Conservation (phyloP, 30 jellyfish, hydroid and myxozoan species). For the Chrysaora quinquecirrha region DNA sequence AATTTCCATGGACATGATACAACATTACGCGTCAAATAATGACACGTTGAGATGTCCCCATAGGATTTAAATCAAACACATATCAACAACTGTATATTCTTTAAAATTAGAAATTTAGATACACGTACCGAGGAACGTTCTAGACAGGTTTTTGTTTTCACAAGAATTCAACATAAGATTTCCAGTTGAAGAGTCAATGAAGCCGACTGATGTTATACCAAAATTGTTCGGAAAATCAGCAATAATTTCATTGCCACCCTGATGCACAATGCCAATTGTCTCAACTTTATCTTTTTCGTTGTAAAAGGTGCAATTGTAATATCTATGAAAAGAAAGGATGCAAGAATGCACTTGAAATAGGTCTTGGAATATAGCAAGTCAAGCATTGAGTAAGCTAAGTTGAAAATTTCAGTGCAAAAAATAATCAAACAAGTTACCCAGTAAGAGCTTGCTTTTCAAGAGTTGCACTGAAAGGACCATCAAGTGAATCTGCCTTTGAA, state of each 20-base stretch:
- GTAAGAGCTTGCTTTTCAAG: conserved; percentile 49
- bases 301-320: conserved; percentile 39
- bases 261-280: conserved; percentile 41
- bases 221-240: conserved; percentile 41
- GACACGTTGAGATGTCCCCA: too few relatives aligned
- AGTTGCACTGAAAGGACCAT: conserved; percentile 53
- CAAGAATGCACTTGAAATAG: too few relatives aligned
- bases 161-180: conserved; percentile 48
- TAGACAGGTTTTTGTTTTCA: conserved; percentile 26
- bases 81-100: too few relatives aligned
- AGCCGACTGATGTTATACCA: conserved; percentile 40
- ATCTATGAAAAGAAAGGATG: background rate
- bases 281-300: conserved; percentile 15
- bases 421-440: conserved; percentile 28
- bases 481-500: conserved; percentile 6
- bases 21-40: too few relatives aligned
- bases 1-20: too few relatives aligned
- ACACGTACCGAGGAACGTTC: conserved; percentile 38
- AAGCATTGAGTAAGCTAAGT: too few relatives aligned
- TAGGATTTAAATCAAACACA: too few relatives aligned
- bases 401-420: too few relatives aligned
- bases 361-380: too few relatives aligned
- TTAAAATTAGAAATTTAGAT: too few relatives aligned
- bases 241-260: conserved; percentile 44
- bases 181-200: conserved; percentile 14